Base-by-base conservation (phyloP, 1,140 invertebrate genomes). In the Nasonia giraulti region DNA sequence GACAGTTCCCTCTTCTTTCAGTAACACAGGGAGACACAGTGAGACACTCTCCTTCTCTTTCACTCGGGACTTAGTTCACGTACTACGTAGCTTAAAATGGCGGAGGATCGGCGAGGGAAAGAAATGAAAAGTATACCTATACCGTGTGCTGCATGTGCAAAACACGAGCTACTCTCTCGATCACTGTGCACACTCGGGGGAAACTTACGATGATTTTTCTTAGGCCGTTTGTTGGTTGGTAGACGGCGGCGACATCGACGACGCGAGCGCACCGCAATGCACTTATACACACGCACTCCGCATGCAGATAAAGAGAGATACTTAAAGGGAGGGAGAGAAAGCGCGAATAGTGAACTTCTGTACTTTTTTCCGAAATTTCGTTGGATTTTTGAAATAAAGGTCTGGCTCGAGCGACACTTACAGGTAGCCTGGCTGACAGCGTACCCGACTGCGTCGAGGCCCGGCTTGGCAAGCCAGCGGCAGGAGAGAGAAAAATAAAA, bases 1-100 rank as follows among this genome's bases (percentile, higher is more conserved):
- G 78, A 74, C 83, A 85, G 78, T 85, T 85, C 83, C 68, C 77
- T 74, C 47, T 79, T 84, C 33, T 78, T 77, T 47, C 6, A 62
- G 55, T 62, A 62, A 62, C 17, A n/a, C 20, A 44, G 40, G 8
- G 6, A 37, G 33, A 62, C 27, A 71, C 23, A 66, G 44, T n/a
- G 23, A 55, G 50, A 84, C 44, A 75, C 2, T 55, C 68, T 62
- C 47, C 6, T 62, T 62, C 55, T 62, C 55, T 20, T 62, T 62
- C 55, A 62, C 55, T 62, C 7, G 50, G 33, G 5, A 85, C 78
- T 47, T 76, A 85, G 78, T 85, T 85, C 78, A 76, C 12, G 68
- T 40, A 79, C 78, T 80, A 85, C 78, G 83, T 80, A 80, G 71
- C 78, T 80, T 80, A 85, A 85, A 85, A 85, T 85, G 83, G 83